Evolutionary conservation across 2,888 invertebrate species (phyloP), one percentile per base, ranked within the genome.

Genomic region (Callosobruchus maculatus): DNA sequence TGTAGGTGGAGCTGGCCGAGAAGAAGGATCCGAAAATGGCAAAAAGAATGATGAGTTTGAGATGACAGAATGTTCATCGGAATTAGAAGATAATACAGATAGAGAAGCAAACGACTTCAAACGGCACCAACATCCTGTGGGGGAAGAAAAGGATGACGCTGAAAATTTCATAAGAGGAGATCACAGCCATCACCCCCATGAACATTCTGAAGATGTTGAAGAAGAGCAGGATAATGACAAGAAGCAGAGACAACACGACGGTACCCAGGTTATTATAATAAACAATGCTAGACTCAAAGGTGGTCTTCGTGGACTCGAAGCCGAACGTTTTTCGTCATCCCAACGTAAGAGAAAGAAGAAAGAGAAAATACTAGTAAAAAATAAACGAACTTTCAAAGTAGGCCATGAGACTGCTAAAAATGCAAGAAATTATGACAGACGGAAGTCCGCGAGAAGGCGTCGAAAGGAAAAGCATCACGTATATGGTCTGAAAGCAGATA

Each of bases 251-350:
- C 49, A 7, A 18, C 49, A 26, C n/a, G 26, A 30, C 18, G 26
- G 26, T 22, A 75, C 73, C 0, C 21, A 76, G 22, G 73, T 74
- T 30, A 71, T 73, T 21, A 20, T 66, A 66, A 31, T 49, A 49
- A 49, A 49, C 13, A 49, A 49, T 49, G 49, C 49, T 49, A 49
- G 49, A 49, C 3, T 49, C 18, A 49, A 75, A 30, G 73, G 73
- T 20, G 21, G 31, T 20, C 71, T 71, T 31, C 70, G 22, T 20
- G 71, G 72, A 49, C 1, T 49, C 7, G 49, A 7, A 49, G 13
- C 49, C 18, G 18, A 49, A 49, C 7, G 1, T 49, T 49, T 49
- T 7, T 49, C 13, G 49, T 49, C 18, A 18, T 18, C 49, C 1
- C 18, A 7, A 26, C 2, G 26, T 7, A 49, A 1, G 13, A 49